Evolutionary conservation across 2,113 vertebrate genomes (phyloP), one percentile per base, ranked within the genome.

Genomic region (Phalacrocorax brasilianus): DNA sequence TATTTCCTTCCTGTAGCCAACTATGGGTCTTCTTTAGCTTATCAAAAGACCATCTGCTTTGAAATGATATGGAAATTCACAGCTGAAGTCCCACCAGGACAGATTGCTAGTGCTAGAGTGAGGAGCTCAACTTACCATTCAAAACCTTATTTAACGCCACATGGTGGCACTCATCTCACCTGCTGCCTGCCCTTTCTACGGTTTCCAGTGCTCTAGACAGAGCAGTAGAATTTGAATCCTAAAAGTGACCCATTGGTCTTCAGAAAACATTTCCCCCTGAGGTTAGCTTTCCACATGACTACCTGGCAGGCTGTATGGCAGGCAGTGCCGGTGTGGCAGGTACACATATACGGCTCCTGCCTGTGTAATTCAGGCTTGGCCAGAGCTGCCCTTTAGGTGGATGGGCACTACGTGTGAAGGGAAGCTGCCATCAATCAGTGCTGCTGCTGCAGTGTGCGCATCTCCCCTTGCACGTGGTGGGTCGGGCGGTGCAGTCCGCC

Each of bases 31-130:
- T 76, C 72, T 53, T 83, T 35, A 86, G 47, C 55, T 81, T 53
- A 58, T 65, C 32, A 80, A 33, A 83, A 89, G 84, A 89, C 47
- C 59, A 28, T 61, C 65, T 89, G 84, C 61, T 92, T 70, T 91
- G 53, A 68, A 82, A 32, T 38, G 2, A 38, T 66, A 28, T 0
- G 3, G 65, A 91, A 89, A 79, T 80, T 91, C 74, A 44, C 78
- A 85, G 45, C 58, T 89, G 61, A 81, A 78, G 44, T 66, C 53
- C 32, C 53, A 82, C 23, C 11, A 45, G 62, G 58, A 32, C 12
- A 75, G 61, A 82, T 22, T 85, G 27, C 61, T 72, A 19, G 65
- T 50, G 22, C 40, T 92, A 65, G 65, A 86, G 47, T 44, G 33
- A 89, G 23, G 42, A 89, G 30, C 35, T 59, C 45, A 14, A 9